Percentiles rank a stretch among this genome's conserved stretches.
Evolutionary conservation across 2,888 invertebrate species (phyloP).

Genomic region (Dasysyrphus albostriatus): DNA sequence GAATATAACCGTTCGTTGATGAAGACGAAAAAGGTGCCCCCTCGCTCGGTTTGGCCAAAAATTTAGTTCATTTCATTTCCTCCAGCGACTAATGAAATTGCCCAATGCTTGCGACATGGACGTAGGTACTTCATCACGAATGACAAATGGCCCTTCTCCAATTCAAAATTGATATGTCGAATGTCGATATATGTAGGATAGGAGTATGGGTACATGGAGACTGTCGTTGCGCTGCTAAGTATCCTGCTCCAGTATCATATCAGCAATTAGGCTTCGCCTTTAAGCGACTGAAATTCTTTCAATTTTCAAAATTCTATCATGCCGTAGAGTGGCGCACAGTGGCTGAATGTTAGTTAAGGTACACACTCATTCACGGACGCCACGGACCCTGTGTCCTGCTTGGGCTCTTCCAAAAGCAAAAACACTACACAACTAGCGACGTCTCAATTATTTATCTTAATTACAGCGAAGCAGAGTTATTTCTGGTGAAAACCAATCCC

Average conservation of each 20-base stretch:
- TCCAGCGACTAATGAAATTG: conserved; percentile 60
- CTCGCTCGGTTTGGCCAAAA: conserved; percentile 34
- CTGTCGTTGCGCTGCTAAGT: conserved; percentile 6
- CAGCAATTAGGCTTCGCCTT: conserved; percentile 72
- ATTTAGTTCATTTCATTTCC: conserved; percentile 45
- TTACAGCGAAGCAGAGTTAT: conserved; percentile 51
- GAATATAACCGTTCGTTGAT: conserved; percentile 11
- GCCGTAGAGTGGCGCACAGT: conserved; percentile 51
- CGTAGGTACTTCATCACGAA: conserved; percentile 39
- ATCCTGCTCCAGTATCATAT: conserved; percentile 71
- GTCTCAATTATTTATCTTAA: conserved; percentile 76
- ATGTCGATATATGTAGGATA: conserved; percentile 28
- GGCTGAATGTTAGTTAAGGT: conserved; percentile 4
- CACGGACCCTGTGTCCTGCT: background rate
- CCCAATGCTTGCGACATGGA: conserved; percentile 25
- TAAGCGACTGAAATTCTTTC: conserved; percentile 66
- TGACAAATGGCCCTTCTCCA: conserved; percentile 69
- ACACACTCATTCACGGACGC: conserved; percentile 51
- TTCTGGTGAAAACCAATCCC: conserved; percentile 68
- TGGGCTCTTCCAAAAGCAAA: background rate
- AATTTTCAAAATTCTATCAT: conserved; percentile 74
- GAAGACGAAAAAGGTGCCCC: conserved; percentile 24
- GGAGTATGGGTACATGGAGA: background rate
- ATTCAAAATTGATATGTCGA: conserved; percentile 69
- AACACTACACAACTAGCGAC: conserved; percentile 27